Percentiles rank a stretch among this genome's conserved stretches.
Evolutionary conservation across 2,113 vertebrate genomes (phyloP).

Genomic region (Crotalus helleri): DNA sequence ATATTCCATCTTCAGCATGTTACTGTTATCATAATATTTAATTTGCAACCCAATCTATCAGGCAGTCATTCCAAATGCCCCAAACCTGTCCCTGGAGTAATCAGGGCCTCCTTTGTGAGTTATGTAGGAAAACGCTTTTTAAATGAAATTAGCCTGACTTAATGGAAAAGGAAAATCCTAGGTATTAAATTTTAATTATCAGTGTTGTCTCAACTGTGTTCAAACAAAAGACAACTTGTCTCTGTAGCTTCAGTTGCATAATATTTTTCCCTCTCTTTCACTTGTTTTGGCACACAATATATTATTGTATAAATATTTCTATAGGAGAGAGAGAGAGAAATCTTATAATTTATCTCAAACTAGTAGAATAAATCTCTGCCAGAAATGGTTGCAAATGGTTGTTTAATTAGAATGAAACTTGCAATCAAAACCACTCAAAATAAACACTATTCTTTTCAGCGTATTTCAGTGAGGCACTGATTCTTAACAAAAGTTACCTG

Average conservation of each 20-base stretch:
- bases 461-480: neutral
- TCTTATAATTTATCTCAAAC: slow-evolving; percentile 38
- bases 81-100: slow-evolving; percentile 1
- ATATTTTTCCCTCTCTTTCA: slow-evolving; percentile 53
- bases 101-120: slow-evolving; percentile 26
- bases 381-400: slow-evolving; percentile 32
- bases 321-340: slow-evolving; percentile 19
- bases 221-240: slow-evolving; percentile 44
- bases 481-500: slow-evolving; percentile 23
- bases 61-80: slow-evolving; percentile 17
- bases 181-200: slow-evolving; percentile 49
- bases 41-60: slow-evolving; percentile 45
- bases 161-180: slow-evolving; percentile 43
- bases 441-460: neutral
- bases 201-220: slow-evolving; percentile 45
- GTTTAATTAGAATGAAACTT: slow-evolving; percentile 15
- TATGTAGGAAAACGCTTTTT: slow-evolving; percentile 41
- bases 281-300: slow-evolving; percentile 48
- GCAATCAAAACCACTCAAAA: accelerated
- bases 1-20: neutral
- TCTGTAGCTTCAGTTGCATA: slow-evolving; percentile 52
- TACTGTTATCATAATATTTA: slow-evolving; percentile 27
- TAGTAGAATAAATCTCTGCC: slow-evolving; percentile 24
- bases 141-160: slow-evolving; percentile 38
- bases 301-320: slow-evolving; percentile 37